Evolutionary conservation across 2,888 invertebrate genomes (phyloP).

Genomic region (Conomelus anceps): DNA sequence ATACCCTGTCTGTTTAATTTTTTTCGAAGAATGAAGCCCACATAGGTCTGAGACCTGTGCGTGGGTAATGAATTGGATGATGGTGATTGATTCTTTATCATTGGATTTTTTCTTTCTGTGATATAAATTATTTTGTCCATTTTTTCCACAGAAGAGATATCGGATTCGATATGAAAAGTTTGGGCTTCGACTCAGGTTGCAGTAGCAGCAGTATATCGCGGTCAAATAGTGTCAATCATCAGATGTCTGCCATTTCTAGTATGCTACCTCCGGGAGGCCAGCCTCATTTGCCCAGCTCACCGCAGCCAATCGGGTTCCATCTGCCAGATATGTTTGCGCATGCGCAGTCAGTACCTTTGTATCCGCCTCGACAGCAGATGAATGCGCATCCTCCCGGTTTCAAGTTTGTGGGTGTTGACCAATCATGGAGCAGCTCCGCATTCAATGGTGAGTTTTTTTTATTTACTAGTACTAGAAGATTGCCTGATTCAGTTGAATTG

Average conservation of each 20-base stretch:
- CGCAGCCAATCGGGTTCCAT: background rate
- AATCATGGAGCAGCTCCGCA: background rate
- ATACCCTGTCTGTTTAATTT: too few species aligned
- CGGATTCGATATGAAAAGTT: conserved; percentile 18
- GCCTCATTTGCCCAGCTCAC: background rate
- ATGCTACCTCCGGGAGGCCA: background rate
- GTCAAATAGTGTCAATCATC: background rate
- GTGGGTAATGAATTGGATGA: too few species aligned
- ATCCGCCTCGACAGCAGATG: background rate
- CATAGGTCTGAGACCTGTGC: too few species aligned
- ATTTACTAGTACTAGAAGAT: too few species aligned
- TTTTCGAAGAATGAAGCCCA: too few species aligned
- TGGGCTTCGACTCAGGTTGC: background rate
- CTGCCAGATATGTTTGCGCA: background rate
- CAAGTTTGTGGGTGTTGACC: background rate
- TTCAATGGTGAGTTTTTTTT: background rate
- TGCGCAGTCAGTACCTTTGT: background rate
- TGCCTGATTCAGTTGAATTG: too few species aligned
- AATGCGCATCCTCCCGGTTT: background rate
- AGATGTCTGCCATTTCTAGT: background rate
- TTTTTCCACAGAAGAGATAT: conserved; percentile 22
- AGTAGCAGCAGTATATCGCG: background rate
- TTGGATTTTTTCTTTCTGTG: too few species aligned
- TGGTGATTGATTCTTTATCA: too few species aligned
- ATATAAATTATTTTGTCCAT: background rate